Percentiles rank a stretch among this genome's conserved stretches.
These are phyloP conservation scores for Ceratina australensis DNA, from an alignment of 1,140 invertebrate species.

Conservation along the genomic window DNA sequence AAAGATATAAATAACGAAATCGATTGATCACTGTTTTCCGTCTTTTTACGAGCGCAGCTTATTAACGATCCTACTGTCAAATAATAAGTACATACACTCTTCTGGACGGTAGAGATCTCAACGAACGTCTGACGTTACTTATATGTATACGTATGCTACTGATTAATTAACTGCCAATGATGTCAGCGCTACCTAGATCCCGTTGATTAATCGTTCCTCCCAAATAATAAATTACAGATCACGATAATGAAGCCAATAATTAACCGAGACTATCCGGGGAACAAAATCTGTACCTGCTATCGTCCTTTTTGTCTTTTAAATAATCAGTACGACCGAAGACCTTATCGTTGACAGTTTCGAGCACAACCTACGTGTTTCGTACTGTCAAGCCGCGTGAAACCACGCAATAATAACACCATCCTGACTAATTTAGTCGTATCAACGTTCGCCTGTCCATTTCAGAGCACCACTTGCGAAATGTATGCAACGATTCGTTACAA, in stretches of 20 bases:
- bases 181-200: constrained; percentile 6
- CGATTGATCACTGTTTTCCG: not conserved
- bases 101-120: not conserved
- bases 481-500: not conserved
- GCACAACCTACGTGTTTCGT: not conserved
- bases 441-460: not conserved
- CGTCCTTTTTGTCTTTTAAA: not conserved
- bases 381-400: not conserved
- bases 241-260: constrained; percentile 12
- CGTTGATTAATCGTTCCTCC: constrained; percentile 28
- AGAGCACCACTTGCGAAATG: too few relatives aligned
- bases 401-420: not conserved
- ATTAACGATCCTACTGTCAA: not conserved
- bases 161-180: constrained; percentile 40
- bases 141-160: not conserved
- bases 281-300: not conserved
- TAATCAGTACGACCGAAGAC: not conserved
- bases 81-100: not conserved
- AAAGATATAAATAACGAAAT: not conserved
- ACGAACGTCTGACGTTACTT: not conserved
- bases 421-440: not conserved
- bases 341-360: not conserved
- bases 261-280: not conserved
- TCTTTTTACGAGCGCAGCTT: not conserved
- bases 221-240: constrained; percentile 29